Evolutionary conservation across 2,113 vertebrate species (phyloP), one percentile per base, ranked within the genome.

Genomic region (Pitta sordida): DNA sequence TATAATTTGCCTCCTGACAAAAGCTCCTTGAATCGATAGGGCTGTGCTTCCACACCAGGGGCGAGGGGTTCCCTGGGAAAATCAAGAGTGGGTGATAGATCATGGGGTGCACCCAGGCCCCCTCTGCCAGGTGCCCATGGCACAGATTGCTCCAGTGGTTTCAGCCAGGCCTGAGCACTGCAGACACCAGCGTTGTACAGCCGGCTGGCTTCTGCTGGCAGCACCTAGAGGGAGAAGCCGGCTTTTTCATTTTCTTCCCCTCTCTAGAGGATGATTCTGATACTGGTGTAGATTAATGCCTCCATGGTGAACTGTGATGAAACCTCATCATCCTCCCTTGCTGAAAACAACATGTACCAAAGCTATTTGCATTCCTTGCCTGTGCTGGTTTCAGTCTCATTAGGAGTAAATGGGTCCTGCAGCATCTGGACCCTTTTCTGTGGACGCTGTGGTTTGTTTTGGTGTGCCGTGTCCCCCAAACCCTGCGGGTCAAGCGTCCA

Each of bases 341-440:
- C 44, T 12, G 26, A 67, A 80, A 90, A 4, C 39, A 29, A 4
- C 1, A 1, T 64, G 7, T 65, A 39, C 52, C 37, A 26, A 73
- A 65, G 52, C 46, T 5, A 1, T 4, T 0, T 0, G 32, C 2
- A 0, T 64, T 59, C 46, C n/a, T 53, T 44, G 43, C 60, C 12
- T 44, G 68, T 16, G 23, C 16, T 34, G 64, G 43, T 80, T 63
- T 69, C 2, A 5, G 34, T 69, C 52, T 14, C 48, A 26, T 29
- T 21, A 37, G 79, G 41, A 59, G 16, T 62, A 59, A 80, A 88
- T 37, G 78, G 26, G 55, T 77, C 69, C 76, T 51, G 56, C 56
- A 46, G 23, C 13, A 3, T 32, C 78, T 21, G 3, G 30, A 39
- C 30, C 23, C 67, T 63, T 86, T 90, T 63, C 69, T 7, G 2